Evolutionary conservation across 2,797 vertebrate species (phyloP).

Genomic region (Crax fasciolata): DNA sequence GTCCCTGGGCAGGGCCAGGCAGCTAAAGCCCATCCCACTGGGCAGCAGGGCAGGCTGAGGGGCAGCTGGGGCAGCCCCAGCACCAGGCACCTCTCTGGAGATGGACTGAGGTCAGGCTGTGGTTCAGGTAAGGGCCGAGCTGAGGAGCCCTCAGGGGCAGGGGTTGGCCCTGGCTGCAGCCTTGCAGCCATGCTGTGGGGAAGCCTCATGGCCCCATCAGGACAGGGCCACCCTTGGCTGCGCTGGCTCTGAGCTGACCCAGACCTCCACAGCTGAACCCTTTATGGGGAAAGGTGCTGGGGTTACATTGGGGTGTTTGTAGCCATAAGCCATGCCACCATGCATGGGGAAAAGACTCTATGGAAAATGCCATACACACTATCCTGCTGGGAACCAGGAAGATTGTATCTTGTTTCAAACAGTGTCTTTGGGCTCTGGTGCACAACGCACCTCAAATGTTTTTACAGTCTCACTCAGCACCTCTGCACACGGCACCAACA

Average conservation of each 20-base stretch:
- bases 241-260: not conserved
- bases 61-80: not conserved
- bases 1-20: not conserved
- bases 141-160: not conserved
- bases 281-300: accelerated
- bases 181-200: not conserved
- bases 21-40: not conserved
- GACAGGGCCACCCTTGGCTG: accelerated
- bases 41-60: not conserved
- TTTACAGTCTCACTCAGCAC: not conserved
- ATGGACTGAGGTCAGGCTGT: not conserved
- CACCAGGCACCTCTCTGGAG: not conserved
- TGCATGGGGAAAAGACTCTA: not conserved
- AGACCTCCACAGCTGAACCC: not conserved
- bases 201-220: not conserved
- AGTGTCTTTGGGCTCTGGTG: not conserved
- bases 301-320: not conserved
- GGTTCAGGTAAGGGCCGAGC: not conserved
- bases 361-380: not conserved
- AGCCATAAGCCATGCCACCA: accelerated
- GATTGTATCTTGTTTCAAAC: not conserved
- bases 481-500: not conserved
- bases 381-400: not conserved
- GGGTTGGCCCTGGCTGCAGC: not conserved
- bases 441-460: not conserved